Evolutionary conservation across 2,113 vertebrate genomes (phyloP).

Genomic region (Naja naja): DNA sequence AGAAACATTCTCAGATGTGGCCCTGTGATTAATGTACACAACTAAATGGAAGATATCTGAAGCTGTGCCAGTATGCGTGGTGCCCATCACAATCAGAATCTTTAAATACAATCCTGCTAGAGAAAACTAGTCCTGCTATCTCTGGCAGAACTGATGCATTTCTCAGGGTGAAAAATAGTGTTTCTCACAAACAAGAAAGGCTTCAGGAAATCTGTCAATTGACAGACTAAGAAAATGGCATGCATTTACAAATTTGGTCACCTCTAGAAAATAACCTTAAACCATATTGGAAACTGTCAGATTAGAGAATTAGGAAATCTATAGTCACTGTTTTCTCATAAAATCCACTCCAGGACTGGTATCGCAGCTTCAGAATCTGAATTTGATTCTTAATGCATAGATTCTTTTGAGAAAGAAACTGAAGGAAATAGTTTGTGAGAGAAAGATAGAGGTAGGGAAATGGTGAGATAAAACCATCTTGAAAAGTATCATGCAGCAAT

Average conservation of each 20-base stretch:
- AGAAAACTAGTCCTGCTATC: neutral
- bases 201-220: neutral
- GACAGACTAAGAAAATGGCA: neutral
- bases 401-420: neutral
- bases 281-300: neutral
- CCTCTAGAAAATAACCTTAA: neutral
- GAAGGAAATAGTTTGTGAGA: neutral
- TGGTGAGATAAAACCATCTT: neutral
- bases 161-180: neutral
- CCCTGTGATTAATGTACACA: neutral
- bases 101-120: neutral
- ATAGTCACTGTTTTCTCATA: neutral
- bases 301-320: neutral
- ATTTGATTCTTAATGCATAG: neutral
- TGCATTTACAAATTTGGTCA: neutral
- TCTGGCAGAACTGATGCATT: neutral
- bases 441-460: neutral
- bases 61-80: neutral
- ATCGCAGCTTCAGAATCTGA: neutral
- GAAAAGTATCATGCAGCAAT: neutral
- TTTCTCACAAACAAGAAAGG: neutral
- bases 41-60: neutral
- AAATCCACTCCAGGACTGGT: neutral
- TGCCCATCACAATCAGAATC: neutral
- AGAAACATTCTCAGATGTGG: neutral